Base-by-base conservation (phyloP, 1,140 invertebrate genomes). In the Trichonephila clavipes region DNA sequence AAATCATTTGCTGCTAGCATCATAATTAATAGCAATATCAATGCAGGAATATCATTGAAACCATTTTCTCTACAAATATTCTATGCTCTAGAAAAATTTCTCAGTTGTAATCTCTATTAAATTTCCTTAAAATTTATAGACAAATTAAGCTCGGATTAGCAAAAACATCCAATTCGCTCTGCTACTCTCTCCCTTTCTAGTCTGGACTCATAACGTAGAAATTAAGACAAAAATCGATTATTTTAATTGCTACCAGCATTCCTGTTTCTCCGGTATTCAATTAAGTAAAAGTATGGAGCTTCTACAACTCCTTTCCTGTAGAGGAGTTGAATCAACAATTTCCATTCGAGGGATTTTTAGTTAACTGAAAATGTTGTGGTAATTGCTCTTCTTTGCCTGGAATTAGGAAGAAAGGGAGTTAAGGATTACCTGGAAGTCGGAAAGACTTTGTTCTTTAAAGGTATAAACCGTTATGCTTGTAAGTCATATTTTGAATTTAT, bases 271-370 rank as follows among this genome's bases (percentile, higher is more conserved):
- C 72, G 28, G 34, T 40, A 88, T 88, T 88, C 86, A 88, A 88
- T 88, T 88, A 88, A 88, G 86, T 88, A 88, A 88, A 88, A 88
- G 28, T 66, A n/a, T 64, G 28, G n/a, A 61, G 61, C 59, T 40
- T 34, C 19, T 5, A n/a, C 58, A 7, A 59, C 7, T 51, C 51
- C 51, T 10, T 40, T 16, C 82, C 44, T 12, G 72, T 24, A 81
- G 10, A 85, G 83, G 83, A 85, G 34, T 61, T 34, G 61, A 88
- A 61, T 88, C 86, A 88, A 88, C 86, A 88, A 64, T 88, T 88
- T 88, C 62, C 86, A 21, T 10, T 51, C 51, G 58, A 85, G 51
- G 59, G 59, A 85, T 59, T 85, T 85, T 19, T n/a, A 40, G 62
- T 88, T 88, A 18, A 88, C 86, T 88, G 40, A 61, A 88, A 66